phyloP scores from a whole-genome alignment of 2,113 vertebrate genomes.

The Acrocephalus arundinaceus region DNA sequence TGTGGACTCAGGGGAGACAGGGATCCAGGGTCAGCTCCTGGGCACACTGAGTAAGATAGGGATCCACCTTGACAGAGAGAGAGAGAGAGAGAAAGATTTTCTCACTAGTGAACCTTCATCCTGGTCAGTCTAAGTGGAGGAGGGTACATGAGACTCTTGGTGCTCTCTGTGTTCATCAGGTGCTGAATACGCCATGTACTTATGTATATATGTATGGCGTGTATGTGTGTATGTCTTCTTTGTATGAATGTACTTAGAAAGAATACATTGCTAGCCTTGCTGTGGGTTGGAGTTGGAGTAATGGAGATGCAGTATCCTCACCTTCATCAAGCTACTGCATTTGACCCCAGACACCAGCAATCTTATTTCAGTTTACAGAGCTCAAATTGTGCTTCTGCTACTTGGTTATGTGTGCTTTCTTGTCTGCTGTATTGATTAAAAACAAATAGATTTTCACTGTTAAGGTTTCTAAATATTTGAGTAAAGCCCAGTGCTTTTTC shows the following conservation, averaged over 20 bases:
- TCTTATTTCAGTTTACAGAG: neutral
- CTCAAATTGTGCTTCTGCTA: neutral
- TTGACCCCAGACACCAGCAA: neutral
- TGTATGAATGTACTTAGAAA: neutral
- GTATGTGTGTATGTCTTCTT: neutral
- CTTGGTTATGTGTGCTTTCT: neutral
- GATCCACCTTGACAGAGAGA: neutral
- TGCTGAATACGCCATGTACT: neutral
- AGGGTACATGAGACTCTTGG: neutral
- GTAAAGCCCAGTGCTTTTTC: neutral
- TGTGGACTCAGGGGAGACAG: neutral
- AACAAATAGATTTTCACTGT: neutral
- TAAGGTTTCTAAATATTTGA: neutral
- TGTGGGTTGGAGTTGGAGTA: neutral
- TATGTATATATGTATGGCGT: neutral
- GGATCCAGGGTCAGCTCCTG: neutral
- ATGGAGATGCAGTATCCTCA: neutral
- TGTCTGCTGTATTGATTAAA: neutral
- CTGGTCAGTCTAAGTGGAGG: neutral
- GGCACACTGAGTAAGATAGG: neutral
- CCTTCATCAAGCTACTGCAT: neutral
- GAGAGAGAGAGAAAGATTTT: neutral
- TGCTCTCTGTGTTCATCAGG: neutral
- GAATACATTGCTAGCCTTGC: neutral
- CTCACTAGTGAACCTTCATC: neutral